Evolutionary conservation across 2,888 invertebrate species (phyloP), one percentile per base, ranked within the genome.

Genomic region (Habrosyne pyritoides): DNA sequence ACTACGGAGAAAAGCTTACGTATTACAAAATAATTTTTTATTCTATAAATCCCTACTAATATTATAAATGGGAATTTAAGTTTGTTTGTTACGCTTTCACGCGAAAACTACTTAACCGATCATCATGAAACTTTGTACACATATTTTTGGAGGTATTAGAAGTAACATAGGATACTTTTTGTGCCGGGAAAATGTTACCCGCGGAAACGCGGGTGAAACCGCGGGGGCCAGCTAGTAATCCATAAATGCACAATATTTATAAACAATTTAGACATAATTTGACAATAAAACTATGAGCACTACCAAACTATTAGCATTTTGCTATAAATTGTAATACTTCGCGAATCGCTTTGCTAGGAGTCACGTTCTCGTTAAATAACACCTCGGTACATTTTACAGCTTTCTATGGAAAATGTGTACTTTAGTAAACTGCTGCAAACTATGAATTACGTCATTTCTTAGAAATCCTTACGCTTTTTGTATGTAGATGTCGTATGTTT

Each of bases 331-430:
- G 14, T 36, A 36, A 36, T 36, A 36, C 36, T 36, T 36, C 36
- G 8, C 14, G 14, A 14, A 8, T 28, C 28, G 28, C 5, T 5
- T 30, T 18, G 28, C 62, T 54, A 59, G 59, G 36, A 61, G 63
- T 60, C 61, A 77, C 66, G 62, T 75, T 73, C 61, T 77, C 64
- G 61, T 75, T 73, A 78, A 78, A 56, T 71, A 66, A 70, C 79
- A 74, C 74, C 67, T 66, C 55, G 52, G 57, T 30, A 50, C 53
- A 67, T 61, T 78, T 80, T 73, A 77, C 77, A 73, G 73, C 80
- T 84, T 83, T 83, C 84, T 73, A 71, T 61, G 76, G 78, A 71
- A 81, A 78, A 75, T 57, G 56, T 57, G 42, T 28, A 47, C 28
- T 53, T 47, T 47, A 47, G 36, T 24, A 26, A 60, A 53, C 36